These are phyloP conservation scores for Rhynchomys soricoides DNA, from an alignment of 2,113 vertebrate genomes.

Conservation along the genomic window DNA sequence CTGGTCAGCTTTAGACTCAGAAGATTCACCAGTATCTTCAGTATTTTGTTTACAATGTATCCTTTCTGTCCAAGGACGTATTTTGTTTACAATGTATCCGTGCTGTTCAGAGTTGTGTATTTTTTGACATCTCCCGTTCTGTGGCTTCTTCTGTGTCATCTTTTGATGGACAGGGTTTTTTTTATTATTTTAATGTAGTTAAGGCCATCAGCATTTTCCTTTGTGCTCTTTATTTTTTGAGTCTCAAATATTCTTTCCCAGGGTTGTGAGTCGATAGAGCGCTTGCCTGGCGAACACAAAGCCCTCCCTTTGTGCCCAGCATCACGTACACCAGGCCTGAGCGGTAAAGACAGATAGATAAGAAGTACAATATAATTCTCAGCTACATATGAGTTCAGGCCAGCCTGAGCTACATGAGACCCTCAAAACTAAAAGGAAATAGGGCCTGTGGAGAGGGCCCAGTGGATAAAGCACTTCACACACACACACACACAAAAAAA, in stretches of 20 bases:
- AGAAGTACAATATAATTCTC: not conserved
- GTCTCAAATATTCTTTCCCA: not conserved
- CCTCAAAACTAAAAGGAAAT: not conserved
- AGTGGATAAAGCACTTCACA: not conserved
- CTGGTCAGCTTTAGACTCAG: not conserved
- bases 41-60: not conserved
- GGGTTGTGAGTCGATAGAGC: not conserved
- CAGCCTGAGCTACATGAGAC: not conserved
- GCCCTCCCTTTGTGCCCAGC: not conserved
- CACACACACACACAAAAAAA: no score
- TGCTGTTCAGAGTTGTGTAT: no score
- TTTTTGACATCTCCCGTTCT: not conserved
- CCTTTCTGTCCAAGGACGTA: rapidly evolving
- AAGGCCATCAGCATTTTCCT: not conserved
- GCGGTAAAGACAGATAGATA: not conserved
- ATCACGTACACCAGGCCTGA: not conserved
- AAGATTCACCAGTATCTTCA: not conserved
- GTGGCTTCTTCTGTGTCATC: not conserved
- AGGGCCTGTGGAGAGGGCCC: not conserved
- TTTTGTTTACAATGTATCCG: rapidly evolving
- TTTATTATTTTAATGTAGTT: not conserved
- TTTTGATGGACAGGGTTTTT: not conserved
- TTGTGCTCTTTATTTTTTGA: not conserved
- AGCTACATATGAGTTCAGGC: not conserved
- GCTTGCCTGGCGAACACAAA: not conserved